These are phyloP conservation scores for Antheraea assamensis DNA, from an alignment of 2,888 invertebrate species.

Conservation along the genomic window DNA sequence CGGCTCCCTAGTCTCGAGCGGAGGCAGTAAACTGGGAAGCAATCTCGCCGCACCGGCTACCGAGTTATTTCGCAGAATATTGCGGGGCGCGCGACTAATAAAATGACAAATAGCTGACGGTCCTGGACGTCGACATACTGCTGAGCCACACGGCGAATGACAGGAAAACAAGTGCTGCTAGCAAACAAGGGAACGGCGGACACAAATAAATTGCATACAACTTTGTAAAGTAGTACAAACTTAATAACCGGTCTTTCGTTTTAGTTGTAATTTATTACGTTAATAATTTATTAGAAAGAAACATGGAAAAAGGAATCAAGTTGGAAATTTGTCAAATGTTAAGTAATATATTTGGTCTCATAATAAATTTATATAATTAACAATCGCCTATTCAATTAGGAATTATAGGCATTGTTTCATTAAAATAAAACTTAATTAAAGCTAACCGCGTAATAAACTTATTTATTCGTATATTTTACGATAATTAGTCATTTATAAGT, in stretches of 20 bases:
- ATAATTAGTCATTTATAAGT: too few relatives aligned
- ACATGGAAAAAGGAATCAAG: too few relatives aligned
- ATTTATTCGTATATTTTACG: too few relatives aligned
- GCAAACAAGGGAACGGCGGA: constrained; percentile 2
- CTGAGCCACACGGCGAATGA: constrained; percentile 43
- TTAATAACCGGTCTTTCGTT: not conserved
- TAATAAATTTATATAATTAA: too few relatives aligned
- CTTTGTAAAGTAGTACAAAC: not conserved
- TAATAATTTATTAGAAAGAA: not conserved
- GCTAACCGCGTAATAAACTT: too few relatives aligned
- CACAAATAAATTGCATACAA: not conserved
- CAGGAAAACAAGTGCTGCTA: constrained; percentile 19
- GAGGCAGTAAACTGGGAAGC: constrained; percentile 75
- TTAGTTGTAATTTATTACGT: not conserved
- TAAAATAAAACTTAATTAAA: too few relatives aligned
- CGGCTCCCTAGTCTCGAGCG: constrained; percentile 58
- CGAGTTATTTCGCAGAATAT: constrained; percentile 76
- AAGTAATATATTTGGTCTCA: too few relatives aligned
- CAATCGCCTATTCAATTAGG: too few relatives aligned
- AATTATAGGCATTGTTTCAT: too few relatives aligned
- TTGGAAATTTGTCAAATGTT: not conserved
- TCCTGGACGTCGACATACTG: constrained; percentile 51
- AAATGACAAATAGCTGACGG: constrained; percentile 76
- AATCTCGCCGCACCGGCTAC: constrained; percentile 66
- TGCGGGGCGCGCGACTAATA: constrained; percentile 74